Evolutionary conservation across 2,113 vertebrate genomes (phyloP), one percentile per base, ranked within the genome.

Genomic region (Fregata magnificens): DNA sequence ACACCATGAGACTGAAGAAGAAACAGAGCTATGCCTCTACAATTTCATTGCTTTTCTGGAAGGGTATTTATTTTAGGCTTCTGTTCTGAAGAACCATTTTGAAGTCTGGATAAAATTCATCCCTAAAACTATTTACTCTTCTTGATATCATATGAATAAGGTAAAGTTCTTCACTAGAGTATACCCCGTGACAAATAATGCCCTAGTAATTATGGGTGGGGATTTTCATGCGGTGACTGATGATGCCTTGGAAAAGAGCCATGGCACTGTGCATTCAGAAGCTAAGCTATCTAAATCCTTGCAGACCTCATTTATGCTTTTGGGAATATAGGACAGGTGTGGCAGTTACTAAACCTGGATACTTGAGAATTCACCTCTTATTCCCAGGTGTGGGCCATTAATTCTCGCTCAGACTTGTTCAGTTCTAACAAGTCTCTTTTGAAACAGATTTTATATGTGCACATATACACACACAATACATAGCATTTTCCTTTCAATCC

Each of bases 321-420:
- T 94, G 95, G 95, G 96, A 97, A 86, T 88, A 87, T 77, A 95
- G 96, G 96, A 90, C 88, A 96, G 96, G 95, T 94, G 96, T 97
- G 97, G 97, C 96, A 87, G 91, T 95, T 95, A 95, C 97, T 97
- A 95, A 98, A 97, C 87, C 93, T 91, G 62, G 61, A 84, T 94
- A 91, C 80, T 34, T 94, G 97, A 97, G 94, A 90, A 94, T 93
- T 95, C 50, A 31, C 80, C 94, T 95, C 91, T 90, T 82, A 88
- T 95, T 96, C 94, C 96, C 85, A 93, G 92, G 95, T 93, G 97
- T 79, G 65, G 88, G 86, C 91, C 95, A 80, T 91, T 96, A 80
- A 74, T 93, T 97, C 97, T 96, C 73, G 96, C 96, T 97, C 89
- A 95, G 97, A 96, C 96, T 78, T 94, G 97, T 97, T 97, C 73